phyloP scores from a whole-genome alignment of 2,797 vertebrate genomes.

The Coregonus sp. region DNA sequence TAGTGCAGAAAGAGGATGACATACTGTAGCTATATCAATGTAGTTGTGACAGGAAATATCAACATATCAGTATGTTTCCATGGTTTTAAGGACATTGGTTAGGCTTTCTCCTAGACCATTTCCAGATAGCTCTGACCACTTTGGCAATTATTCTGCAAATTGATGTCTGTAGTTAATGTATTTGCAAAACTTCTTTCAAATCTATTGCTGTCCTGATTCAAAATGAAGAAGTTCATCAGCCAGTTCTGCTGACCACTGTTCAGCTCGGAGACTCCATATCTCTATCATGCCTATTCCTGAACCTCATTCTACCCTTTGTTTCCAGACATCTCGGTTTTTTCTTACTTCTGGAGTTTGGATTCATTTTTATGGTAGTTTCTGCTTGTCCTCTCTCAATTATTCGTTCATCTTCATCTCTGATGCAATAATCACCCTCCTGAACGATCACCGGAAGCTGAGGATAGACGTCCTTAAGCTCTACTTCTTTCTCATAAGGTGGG shows the following conservation, averaged over 20 bases:
- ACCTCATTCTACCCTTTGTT: too few species aligned
- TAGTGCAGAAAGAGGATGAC: neutral
- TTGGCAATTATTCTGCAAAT: neutral
- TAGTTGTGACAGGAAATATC: neutral
- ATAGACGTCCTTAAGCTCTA: too few species aligned
- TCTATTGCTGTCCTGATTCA: conserved; percentile 1
- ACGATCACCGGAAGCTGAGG: too few species aligned
- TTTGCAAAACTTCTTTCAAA: neutral
- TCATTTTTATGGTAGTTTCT: too few species aligned
- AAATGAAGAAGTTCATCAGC: neutral
- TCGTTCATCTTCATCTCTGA: too few species aligned
- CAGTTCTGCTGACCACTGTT: neutral
- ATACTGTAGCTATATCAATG: neutral
- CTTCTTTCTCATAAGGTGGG: too few species aligned
- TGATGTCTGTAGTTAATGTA: neutral
- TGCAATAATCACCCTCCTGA: too few species aligned
- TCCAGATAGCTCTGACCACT: neutral
- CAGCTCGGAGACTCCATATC: neutral
- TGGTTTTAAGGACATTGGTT: neutral
- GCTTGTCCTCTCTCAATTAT: too few species aligned
- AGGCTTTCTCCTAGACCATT: neutral
- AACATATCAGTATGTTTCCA: neutral
- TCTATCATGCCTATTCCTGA: neutral
- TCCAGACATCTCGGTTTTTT: too few species aligned
- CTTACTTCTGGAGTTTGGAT: too few species aligned